Base-by-base conservation (phyloP, 2,888 invertebrate species). In the Chironomus riparius region DNA sequence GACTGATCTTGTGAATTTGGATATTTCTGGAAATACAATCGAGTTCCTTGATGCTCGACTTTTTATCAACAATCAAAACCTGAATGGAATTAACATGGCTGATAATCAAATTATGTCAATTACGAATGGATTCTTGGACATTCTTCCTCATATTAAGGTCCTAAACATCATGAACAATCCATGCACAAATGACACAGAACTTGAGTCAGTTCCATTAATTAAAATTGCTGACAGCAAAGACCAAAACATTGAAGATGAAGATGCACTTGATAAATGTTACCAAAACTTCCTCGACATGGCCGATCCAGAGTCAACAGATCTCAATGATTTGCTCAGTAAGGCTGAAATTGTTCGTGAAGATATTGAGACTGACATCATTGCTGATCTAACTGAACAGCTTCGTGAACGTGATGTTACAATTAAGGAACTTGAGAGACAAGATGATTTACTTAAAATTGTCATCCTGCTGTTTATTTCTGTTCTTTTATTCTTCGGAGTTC, bases 21-120 rank as follows among this genome's bases (percentile, higher is more conserved):
- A 74, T 48, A 38, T 74, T 21, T 74, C 74, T 24, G 65, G 47
- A 47, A 74, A 74, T 65, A 65, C 13, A 7, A 28, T 74, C 12
- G 65, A 65, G 15, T 65, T 65, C 18, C n/a, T 74, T 3, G 65
- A 74, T 22, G 65, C 74, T n/a, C 22, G 22, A n/a, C n/a, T 65
- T 7, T 74, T 74, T 38, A 48, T 24, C 4, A 22, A 68, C 22
- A 74, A 74, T 62, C 10, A 47, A 13, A 65, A 68, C 7, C 13
- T 74, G 3, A 74, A 74, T 65, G 47, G 74, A 3, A 47, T 74
- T 4, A 65, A 74, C 22, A 65, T 74, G 12, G 47, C 65, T 13
- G n/a, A 74, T 38, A 74, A 74, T 62, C 65, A 68, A 24, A 65
- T 74, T 47, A n/a, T 68, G 15, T 47, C 74, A n/a, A 74, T 74